Evolutionary conservation across 2,888 invertebrate species (phyloP).

Genomic region (Apomyelois bistriatella): DNA sequence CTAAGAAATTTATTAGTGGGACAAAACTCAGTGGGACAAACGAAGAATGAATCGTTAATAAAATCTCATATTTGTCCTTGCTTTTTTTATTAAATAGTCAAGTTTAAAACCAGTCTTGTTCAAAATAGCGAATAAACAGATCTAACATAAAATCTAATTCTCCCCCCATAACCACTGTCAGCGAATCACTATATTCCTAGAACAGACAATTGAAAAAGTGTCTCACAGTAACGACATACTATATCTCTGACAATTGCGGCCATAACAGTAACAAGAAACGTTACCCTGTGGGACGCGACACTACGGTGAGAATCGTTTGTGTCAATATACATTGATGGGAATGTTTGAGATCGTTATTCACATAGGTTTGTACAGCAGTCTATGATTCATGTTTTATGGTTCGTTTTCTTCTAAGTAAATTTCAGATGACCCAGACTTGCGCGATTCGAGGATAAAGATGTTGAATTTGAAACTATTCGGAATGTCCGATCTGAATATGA

Average conservation of each 20-base stretch:
- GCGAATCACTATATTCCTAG: conserved; percentile 14
- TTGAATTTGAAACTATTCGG: no score
- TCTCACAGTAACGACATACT: conserved; percentile 27
- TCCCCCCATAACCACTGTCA: background rate
- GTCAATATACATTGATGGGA: conserved; percentile 11
- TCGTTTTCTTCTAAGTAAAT: background rate
- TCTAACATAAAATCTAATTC: conserved; percentile 2
- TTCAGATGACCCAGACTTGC: no score
- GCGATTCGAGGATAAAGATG: no score
- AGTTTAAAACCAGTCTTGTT: no score
- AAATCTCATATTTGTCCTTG: no score
- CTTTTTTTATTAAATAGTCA: no score
- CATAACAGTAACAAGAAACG: conserved; percentile 26
- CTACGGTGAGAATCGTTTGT: conserved; percentile 6
- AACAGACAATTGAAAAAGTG: conserved; percentile 21
- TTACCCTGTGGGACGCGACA: conserved; percentile 15
- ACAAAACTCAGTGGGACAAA: no score
- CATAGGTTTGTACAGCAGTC: background rate
- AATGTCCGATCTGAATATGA: no score
- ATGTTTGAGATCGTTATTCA: conserved; percentile 7
- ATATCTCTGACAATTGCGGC: conserved; percentile 24
- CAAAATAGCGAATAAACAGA: background rate
- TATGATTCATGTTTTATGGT: conserved; percentile 4
- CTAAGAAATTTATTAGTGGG: no score
- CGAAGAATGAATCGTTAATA: no score